Evolutionary conservation across 2,888 invertebrate species (phyloP), one percentile per base, ranked within the genome.

Genomic region (Ornithoptera alexandrae): DNA sequence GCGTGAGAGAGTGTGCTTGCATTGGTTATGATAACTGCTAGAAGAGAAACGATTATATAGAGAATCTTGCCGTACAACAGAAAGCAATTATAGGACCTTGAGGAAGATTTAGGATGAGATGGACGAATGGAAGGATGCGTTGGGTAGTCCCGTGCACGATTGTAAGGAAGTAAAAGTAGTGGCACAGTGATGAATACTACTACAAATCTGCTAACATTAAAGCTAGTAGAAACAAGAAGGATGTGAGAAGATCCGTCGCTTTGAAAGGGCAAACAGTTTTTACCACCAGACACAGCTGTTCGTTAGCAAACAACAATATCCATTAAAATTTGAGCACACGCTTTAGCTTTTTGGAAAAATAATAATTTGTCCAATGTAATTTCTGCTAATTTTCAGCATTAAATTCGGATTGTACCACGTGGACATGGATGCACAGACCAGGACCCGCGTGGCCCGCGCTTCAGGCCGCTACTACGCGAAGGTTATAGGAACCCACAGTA

Each of bases 391-490:
- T 30, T 75, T 59, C 72, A 82, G 81, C 0, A 61, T 68, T 8
- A 78, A 75, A 70, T 82, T 75, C 59, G 82, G 83, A 0, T 74
- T 82, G 0, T 82, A 80, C 56, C 72, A 72, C 3, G 76, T 82
- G 12, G 74, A 82, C 65, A 76, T 79, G 18, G 68, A 69, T 0
- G 70, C 77, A 42, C 73, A 75, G 1, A 64, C 72, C 2, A 72
- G 74, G 0, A 77, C 72, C 0, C 72, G 83, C 15, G 75, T 71
- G 0, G 72, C 77, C 0, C 75, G 80, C 5, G 65, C 72, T 5
- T 75, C 77, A 0, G 72, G 76, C 22, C 76, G 80, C 57, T 93
- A 89, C 68, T 94, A 86, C 82, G 76, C 77, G 0, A 74, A 76
- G 12, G 67, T 84, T 20, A 78, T 81, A 30, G 74, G 74, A 36